Conservation (phyloP, 2,797 vertebrate genomes). For the Catharus ustulatus region DNA sequence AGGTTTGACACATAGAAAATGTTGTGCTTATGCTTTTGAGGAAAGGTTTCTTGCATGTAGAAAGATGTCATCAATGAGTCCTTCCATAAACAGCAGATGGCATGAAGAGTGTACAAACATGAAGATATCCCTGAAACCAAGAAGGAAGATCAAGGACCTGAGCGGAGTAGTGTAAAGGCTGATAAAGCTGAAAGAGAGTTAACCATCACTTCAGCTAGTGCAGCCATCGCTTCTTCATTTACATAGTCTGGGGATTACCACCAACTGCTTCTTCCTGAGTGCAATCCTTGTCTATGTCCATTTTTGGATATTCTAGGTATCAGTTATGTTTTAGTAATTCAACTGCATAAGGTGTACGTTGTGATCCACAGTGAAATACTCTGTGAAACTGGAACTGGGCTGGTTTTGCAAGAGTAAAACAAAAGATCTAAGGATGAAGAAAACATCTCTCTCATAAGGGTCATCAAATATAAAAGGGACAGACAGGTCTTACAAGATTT, state of each 20-base stretch:
- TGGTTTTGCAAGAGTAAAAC: neutral
- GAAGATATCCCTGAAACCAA: slow-evolving; percentile 22
- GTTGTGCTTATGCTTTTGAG: neutral
- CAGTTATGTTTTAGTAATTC: neutral
- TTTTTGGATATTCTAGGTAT: neutral
- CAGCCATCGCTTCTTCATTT: neutral
- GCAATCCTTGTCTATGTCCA: neutral
- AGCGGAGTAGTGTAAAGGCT: too few species aligned
- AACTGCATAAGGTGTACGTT: neutral
- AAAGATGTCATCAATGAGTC: slow-evolving; percentile 17
- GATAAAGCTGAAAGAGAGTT: too few species aligned
- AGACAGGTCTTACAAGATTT: neutral
- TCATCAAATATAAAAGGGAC: neutral
- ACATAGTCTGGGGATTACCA: neutral
- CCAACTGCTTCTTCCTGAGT: neutral
- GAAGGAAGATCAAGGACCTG: neutral
- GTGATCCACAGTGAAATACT: neutral
- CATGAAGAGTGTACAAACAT: neutral
- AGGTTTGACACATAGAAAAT: neutral
- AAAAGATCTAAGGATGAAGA: neutral
- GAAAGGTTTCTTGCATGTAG: neutral
- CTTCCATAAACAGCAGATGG: slow-evolving; percentile 46
- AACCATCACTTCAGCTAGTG: neutral
- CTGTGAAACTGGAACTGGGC: neutral
- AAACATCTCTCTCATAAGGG: neutral